Evolutionary conservation across 2,113 vertebrate genomes (phyloP), one percentile per base, ranked within the genome.

Genomic region (Hipposideros armiger): DNA sequence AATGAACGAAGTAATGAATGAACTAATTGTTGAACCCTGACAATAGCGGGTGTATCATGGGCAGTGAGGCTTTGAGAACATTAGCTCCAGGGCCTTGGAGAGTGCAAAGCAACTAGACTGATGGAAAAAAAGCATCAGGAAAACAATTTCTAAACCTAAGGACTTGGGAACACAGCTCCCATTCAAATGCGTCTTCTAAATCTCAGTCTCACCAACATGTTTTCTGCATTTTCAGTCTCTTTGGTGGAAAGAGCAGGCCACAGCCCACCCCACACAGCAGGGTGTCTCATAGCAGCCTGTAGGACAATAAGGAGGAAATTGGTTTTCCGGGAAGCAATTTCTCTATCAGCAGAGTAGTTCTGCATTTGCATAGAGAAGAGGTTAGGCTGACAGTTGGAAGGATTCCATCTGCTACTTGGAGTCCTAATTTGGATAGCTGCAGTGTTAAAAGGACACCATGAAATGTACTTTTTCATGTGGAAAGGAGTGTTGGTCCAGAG

Each of bases 281-380:
- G 91, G 60, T 40, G 60, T 73, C 90, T 86, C 88, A 50, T 64
- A 93, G 88, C 64, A 83, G 88, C 86, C 74, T 14, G 30, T 20
- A 64, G 91, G 94, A 97, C 91, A 95, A 96, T 96, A 40, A 92
- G 69, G 56, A 98, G 96, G 96, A 97, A 97, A 97, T 87, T 94
- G 95, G 73, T 97, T 96, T 97, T 94, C 97, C 66, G 54, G 91
- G 96, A 96, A 96, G 97, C 97, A 94, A 95, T 96, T 95, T 95
- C 93, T 97, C 94, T 83, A 96, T 97, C 69, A 30, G 88, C 78
- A 56, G 66, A 72, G 77, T 19, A 45, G 95, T 58, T 89, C 40
- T 60, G 67, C 28, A 87, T 95, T 95, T 97, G 95, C 94, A 97
- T 77, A 95, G 92, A 94, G 85, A 66, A 94, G 95, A 95, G 81